phyloP scores from a whole-genome alignment of 2,888 invertebrate species.

The Epiblema foenella region DNA sequence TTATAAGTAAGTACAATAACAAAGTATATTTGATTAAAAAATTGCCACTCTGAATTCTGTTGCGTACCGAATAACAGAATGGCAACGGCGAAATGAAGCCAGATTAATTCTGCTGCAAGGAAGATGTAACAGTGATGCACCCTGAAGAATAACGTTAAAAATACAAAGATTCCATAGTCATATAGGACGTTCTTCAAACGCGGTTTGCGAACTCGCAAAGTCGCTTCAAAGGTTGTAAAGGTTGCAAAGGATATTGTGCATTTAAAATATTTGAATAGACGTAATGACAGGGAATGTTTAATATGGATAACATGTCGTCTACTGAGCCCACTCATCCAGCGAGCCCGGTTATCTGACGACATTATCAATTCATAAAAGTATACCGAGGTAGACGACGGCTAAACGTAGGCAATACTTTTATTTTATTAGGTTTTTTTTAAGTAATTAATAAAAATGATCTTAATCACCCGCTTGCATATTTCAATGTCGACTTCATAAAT shows the following conservation, averaged over 20 bases:
- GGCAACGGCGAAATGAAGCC: constrained; percentile 7
- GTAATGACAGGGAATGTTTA: not conserved
- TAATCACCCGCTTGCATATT: too few relatives aligned
- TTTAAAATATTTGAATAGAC: constrained; percentile 10
- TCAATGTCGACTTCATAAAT: too few relatives aligned
- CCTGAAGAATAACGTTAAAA: not conserved
- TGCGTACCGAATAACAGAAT: constrained; percentile 17
- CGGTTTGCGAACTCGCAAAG: not conserved
- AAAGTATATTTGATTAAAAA: too few relatives aligned
- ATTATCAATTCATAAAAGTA: too few relatives aligned
- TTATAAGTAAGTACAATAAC: too few relatives aligned
- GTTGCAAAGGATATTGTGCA: constrained; percentile 1
- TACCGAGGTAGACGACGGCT: too few relatives aligned
- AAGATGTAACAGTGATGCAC: not conserved
- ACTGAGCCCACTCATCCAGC: too few relatives aligned
- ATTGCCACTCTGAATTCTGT: constrained; percentile 19
- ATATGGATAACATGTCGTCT: not conserved
- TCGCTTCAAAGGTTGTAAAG: constrained; percentile 1
- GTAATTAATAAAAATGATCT: too few relatives aligned
- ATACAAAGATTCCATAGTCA: not conserved
- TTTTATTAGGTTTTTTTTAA: too few relatives aligned
- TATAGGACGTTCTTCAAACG: not conserved
- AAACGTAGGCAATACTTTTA: too few relatives aligned
- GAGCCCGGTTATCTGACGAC: too few relatives aligned
- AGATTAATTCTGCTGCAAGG: constrained; percentile 9